Evolutionary conservation across 2,888 invertebrate species (phyloP), one percentile per base, ranked within the genome.

Genomic region (Pardosa pseudoannulata): DNA sequence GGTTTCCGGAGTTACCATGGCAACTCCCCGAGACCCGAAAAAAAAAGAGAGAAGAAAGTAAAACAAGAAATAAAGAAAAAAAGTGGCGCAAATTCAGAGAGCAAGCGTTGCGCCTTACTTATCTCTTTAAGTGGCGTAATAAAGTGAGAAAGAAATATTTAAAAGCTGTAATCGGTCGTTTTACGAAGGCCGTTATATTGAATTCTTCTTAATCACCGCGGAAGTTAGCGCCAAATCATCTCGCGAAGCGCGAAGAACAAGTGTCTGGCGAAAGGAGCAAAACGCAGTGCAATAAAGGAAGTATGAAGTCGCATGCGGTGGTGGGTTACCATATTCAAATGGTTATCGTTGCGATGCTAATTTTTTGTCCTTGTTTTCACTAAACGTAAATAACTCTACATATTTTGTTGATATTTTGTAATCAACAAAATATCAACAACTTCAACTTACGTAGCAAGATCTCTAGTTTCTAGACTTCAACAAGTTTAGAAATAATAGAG

Each of bases 81-180:
- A 31, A 13, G n/a, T 16, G 64, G 62, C 27, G 32, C 27, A 19
- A 71, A 65, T 39, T 79, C 31, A 5, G 3, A 70, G 62, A 28
- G 75, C 41, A n/a, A 39, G 75, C 50, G 41, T 75, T 81, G 29
- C 70, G 70, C 70, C 62, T 70, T 74, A 74, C 75, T 75, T 81
- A 75, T 75, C 81, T 81, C 41, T 70, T 74, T 81, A 81, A 81
- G 70, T 74, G 75, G 62, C 70, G 81, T 81, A 81, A 81, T 81
- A 81, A 81, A 81, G 81, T 81, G 75, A n/a, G 68, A 41, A 56
- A 67, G 81, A 81, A 81, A 81, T 81, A 81, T 81, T 81, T 81
- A 81, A 81, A 81, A 75, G 68, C 75, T 39, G 81, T 81, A 81
- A 81, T 70, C 62, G 81, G 39, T 56, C 64, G 31, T 81, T 81